These are phyloP conservation scores for Tubiluchus corallicola DNA, from an alignment of 2,888 invertebrate genomes.

Conservation along the genomic window DNA sequence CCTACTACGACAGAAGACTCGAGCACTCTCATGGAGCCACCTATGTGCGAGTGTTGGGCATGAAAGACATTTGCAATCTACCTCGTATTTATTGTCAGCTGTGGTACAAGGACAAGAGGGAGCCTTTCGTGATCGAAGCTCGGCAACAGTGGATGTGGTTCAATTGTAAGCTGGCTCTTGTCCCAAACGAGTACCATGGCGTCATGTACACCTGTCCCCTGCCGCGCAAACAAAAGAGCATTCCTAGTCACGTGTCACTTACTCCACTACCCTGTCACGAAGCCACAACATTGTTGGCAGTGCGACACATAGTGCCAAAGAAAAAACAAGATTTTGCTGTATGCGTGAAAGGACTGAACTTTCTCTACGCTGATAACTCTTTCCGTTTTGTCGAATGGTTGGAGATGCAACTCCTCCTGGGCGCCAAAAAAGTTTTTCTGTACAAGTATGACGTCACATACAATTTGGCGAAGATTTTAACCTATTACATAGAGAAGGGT, in stretches of 20 bases:
- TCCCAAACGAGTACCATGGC: background rate
- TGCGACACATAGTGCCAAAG: background rate
- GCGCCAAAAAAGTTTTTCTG: conserved; percentile 76
- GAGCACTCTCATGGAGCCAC: background rate
- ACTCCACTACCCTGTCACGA: background rate
- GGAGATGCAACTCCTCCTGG: conserved; percentile 61
- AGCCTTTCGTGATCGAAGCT: conserved; percentile 17
- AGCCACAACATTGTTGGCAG: background rate
- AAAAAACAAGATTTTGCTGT: conserved; percentile 39
- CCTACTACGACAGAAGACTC: background rate
- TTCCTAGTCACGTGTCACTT: background rate
- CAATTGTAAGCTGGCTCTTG: background rate
- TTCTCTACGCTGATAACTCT: conserved; percentile 72
- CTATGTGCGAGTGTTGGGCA: conserved; percentile 48
- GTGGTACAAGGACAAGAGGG: conserved; percentile 32
- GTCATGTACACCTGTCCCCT: background rate
- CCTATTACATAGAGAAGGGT: conserved; percentile 37
- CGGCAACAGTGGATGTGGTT: background rate
- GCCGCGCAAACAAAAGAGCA: background rate
- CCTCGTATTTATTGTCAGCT: conserved; percentile 40
- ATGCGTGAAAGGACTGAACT: conserved; percentile 69
- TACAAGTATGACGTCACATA: conserved; percentile 70
- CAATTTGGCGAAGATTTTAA: conserved; percentile 60
- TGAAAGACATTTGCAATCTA: conserved; percentile 76
- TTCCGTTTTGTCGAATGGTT: conserved; percentile 84